phyloP scores from a whole-genome alignment of 2,797 vertebrate genomes.

The Crenichthys baileyi region DNA sequence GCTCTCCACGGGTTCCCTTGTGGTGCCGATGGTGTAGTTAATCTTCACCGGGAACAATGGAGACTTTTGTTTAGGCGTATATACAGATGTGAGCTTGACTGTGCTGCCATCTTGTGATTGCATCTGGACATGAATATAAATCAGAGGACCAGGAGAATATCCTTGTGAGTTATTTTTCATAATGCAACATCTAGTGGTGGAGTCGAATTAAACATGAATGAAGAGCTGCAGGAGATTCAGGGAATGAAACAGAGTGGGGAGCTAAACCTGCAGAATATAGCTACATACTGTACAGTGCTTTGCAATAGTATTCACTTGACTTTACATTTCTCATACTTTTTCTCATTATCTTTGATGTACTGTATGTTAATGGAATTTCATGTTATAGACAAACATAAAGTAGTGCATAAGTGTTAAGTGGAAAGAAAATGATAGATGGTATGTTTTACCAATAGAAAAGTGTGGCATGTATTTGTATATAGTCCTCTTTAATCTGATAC shows the following conservation, averaged over 20 bases:
- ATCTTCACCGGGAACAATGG: conserved; percentile 69
- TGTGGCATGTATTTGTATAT: not conserved
- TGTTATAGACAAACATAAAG: not conserved
- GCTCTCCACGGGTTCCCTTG: conserved; percentile 54
- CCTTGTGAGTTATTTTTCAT: conserved; percentile 9
- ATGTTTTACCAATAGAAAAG: not conserved
- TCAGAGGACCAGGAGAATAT: conserved; percentile 2
- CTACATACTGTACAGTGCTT: not conserved
- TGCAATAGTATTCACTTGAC: not conserved
- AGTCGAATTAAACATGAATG: conserved; percentile 13
- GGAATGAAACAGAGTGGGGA: not conserved
- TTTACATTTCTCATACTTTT: not conserved
- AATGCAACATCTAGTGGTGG: conserved; percentile 6
- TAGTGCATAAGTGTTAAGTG: too few relatives aligned
- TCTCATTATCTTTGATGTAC: not conserved
- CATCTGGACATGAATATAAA: conserved; percentile 59
- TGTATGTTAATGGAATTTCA: not conserved
- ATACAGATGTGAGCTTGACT: conserved; percentile 61
- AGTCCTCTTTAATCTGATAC: not conserved
- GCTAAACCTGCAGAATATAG: conserved; percentile 7
- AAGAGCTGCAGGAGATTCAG: not conserved
- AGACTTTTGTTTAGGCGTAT: conserved; percentile 47
- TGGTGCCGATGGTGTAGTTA: conserved; percentile 62
- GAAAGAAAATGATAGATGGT: not conserved
- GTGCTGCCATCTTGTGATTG: conserved; percentile 81